These are phyloP conservation scores for Lerista edwardsae DNA, from an alignment of 2,797 vertebrate genomes.

Conservation along the genomic window DNA sequence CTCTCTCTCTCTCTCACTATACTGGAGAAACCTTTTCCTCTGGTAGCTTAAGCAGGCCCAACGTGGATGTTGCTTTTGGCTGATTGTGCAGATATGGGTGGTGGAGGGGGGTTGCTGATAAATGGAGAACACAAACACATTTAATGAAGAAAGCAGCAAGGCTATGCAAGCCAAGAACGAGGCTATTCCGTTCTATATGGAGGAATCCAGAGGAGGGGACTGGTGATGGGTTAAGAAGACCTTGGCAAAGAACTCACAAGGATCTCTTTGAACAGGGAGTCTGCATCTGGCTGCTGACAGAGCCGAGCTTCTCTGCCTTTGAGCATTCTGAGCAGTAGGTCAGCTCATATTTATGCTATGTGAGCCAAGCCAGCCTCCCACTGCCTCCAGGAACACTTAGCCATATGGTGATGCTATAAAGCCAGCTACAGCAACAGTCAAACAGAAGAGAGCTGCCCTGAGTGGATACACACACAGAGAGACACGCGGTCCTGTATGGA, in stretches of 20 bases:
- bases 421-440: not conserved
- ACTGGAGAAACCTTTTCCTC: not conserved
- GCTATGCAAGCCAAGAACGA: not conserved
- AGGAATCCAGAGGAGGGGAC: not conserved
- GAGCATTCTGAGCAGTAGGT: slow-evolving; percentile 11
- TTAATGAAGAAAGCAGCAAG: slow-evolving; percentile 20
- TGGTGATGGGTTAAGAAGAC: slow-evolving; percentile 5
- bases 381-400: slow-evolving; percentile 16
- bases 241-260: slow-evolving; percentile 5
- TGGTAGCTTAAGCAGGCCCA: not conserved
- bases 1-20: no score
- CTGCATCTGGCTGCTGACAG: slow-evolving; percentile 10
- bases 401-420: slow-evolving; percentile 29
- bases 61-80: not conserved
- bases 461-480: not conserved
- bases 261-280: slow-evolving; percentile 13
- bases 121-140: not conserved
- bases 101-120: not conserved
- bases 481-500: no score
- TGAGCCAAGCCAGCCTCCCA: slow-evolving; percentile 19
- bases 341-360: slow-evolving; percentile 5
- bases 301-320: not conserved
- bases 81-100: not conserved
- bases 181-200: not conserved
- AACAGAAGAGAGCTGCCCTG: not conserved